Evolutionary conservation across 2,797 vertebrate species (phyloP).

Genomic region (Acanthopagrus latus): DNA sequence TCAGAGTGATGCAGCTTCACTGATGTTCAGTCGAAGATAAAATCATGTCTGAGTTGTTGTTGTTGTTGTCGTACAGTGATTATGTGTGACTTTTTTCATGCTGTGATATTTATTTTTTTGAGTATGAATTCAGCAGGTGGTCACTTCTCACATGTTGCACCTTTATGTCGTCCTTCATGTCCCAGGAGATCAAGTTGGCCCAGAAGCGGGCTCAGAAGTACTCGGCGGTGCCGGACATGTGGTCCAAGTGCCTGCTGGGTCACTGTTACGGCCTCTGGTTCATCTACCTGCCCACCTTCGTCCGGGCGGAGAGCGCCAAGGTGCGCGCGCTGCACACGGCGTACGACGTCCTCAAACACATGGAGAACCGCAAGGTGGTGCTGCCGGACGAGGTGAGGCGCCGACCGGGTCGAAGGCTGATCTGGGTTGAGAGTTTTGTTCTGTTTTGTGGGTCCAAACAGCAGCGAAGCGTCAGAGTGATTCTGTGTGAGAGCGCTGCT

Average conservation of each 20-base stretch:
- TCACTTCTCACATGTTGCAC: too few species aligned
- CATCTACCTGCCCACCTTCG: constrained; percentile 93
- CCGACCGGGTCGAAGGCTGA: accelerated
- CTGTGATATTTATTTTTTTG: too few species aligned
- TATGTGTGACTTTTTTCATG: too few species aligned
- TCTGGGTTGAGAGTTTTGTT: too few species aligned
- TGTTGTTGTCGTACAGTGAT: too few species aligned
- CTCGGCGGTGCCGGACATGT: constrained; percentile 90
- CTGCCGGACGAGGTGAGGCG: constrained; percentile 92
- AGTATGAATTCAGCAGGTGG: too few species aligned
- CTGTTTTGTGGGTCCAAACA: neutral
- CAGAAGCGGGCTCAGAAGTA: constrained; percentile 94
- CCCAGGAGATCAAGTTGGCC: constrained; percentile 94
- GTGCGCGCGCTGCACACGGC: constrained; percentile 90
- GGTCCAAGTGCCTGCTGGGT: constrained; percentile 94
- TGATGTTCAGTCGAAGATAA: too few species aligned
- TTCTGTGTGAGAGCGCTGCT: too few species aligned
- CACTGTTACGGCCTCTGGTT: constrained; percentile 98
- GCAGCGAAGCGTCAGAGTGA: too few species aligned
- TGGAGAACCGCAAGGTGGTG: constrained; percentile 94
- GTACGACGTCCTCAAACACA: constrained; percentile 93
- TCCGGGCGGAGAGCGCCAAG: constrained; percentile 87
- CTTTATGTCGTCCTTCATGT: neutral
- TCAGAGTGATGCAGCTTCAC: too few species aligned
- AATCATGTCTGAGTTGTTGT: too few species aligned